Conservation (phyloP, 2,113 vertebrate species). For the Microcebus ravelobensis region DNA sequence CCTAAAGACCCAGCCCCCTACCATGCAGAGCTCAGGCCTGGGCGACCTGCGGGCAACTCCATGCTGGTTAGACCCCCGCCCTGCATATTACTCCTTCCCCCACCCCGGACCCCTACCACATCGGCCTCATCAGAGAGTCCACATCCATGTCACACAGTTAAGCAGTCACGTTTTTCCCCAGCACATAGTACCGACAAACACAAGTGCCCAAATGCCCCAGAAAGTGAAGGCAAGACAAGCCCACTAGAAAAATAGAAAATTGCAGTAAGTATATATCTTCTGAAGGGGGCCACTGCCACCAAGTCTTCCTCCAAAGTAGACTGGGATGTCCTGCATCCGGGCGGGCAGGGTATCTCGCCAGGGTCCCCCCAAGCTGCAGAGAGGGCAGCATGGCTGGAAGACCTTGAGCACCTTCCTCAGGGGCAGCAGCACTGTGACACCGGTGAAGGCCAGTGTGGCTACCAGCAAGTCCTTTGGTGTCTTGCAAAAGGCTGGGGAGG, state of each 20-base stretch:
- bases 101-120: neutral
- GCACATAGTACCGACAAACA: neutral
- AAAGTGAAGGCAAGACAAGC: neutral
- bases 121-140: neutral
- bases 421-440: neutral
- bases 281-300: neutral
- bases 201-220: neutral
- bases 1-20: neutral
- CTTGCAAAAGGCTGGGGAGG: neutral
- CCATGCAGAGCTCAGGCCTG: neutral
- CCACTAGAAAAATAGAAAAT: neutral
- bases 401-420: neutral
- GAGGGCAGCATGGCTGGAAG: neutral
- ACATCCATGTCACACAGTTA: neutral
- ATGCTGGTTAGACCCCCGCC: neutral
- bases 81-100: neutral
- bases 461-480: neutral
- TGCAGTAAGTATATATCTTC: neutral
- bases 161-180: neutral
- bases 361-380: neutral
- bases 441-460: neutral
- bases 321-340: rapidly evolving
- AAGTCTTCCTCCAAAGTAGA: neutral
- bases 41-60: neutral
- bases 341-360: too few species aligned